phyloP scores from a whole-genome alignment of 2,888 invertebrate genomes.

The Luffia ferchaultella region DNA sequence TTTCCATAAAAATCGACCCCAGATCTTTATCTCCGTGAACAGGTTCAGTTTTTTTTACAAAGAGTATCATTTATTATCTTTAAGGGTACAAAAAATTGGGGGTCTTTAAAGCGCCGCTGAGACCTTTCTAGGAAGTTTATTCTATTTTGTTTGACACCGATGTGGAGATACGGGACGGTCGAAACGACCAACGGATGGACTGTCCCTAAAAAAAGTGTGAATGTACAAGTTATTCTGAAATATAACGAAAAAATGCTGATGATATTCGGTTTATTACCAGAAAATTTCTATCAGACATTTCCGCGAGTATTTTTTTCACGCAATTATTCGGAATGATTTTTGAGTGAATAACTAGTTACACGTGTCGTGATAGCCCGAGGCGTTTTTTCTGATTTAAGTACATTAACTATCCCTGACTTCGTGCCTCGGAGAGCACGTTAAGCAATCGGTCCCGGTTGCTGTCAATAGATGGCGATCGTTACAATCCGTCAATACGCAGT shows the following conservation, averaged over 20 bases:
- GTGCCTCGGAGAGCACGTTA: too few relatives aligned
- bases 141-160: slow-evolving; percentile 60
- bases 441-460: too few relatives aligned
- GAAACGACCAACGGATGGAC: slow-evolving; percentile 32
- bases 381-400: too few relatives aligned
- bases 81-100: slow-evolving; percentile 51
- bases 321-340: too few relatives aligned
- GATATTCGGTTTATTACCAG: too few relatives aligned
- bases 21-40: slow-evolving; percentile 60
- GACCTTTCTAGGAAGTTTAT: slow-evolving; percentile 56
- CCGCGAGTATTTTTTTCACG: not conserved
- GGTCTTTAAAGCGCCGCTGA: slow-evolving; percentile 58
- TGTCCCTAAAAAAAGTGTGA: slow-evolving; percentile 45
- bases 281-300: not conserved
- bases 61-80: slow-evolving; percentile 64
- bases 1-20: slow-evolving; percentile 62
- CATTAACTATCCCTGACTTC: too few relatives aligned
- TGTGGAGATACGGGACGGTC: slow-evolving; percentile 50
- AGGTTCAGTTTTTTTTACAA: slow-evolving; percentile 60
- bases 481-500: too few relatives aligned
- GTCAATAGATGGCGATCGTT: too few relatives aligned
- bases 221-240: slow-evolving; percentile 32
- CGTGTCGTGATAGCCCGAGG: too few relatives aligned
- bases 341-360: too few relatives aligned
- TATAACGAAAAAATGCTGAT: slow-evolving; percentile 15